Conservation (phyloP, 2,113 vertebrate species). For the Perca flavescens region DNA sequence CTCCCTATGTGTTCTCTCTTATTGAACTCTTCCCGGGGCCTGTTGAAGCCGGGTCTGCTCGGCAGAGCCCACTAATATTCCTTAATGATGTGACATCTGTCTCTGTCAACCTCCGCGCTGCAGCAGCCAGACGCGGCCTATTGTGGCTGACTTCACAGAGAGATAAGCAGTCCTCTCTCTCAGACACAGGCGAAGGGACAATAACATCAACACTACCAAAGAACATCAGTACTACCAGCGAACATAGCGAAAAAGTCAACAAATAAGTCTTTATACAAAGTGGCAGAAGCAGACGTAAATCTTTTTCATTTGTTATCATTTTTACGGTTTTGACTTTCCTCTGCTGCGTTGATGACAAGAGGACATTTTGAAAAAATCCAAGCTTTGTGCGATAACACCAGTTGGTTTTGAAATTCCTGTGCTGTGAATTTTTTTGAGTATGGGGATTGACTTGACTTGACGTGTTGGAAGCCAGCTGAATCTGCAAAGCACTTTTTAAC, state of each 20-base stretch:
- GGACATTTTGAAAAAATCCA: constrained; percentile 26
- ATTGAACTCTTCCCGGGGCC: constrained; percentile 82
- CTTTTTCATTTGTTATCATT: constrained; percentile 48
- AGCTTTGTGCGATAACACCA: neutral
- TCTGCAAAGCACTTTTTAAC: constrained; percentile 66
- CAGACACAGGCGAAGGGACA: constrained; percentile 67
- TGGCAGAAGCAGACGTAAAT: constrained; percentile 33
- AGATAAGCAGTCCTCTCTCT: constrained; percentile 79
- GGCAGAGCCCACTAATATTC: constrained; percentile 86
- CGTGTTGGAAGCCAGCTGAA: constrained; percentile 34
- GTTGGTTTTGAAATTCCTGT: constrained; percentile 1
- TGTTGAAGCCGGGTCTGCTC: constrained; percentile 74
- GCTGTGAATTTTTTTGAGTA: neutral
- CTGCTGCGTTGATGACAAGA: constrained; percentile 27
- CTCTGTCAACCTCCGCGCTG: constrained; percentile 80
- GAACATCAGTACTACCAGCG: constrained; percentile 45
- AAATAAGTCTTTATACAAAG: constrained; percentile 63
- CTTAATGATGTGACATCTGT: constrained; percentile 86
- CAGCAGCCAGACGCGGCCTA: constrained; percentile 68
- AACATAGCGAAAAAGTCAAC: constrained; percentile 50
- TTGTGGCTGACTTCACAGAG: constrained; percentile 79
- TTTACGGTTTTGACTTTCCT: constrained; percentile 41
- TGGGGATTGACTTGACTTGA: constrained; percentile 25
- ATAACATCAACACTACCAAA: constrained; percentile 59
- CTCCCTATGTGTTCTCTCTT: constrained; percentile 71